Evolutionary conservation across 2,113 vertebrate species (phyloP), one percentile per base, ranked within the genome.

Genomic region (Colistium nudipinnis): DNA sequence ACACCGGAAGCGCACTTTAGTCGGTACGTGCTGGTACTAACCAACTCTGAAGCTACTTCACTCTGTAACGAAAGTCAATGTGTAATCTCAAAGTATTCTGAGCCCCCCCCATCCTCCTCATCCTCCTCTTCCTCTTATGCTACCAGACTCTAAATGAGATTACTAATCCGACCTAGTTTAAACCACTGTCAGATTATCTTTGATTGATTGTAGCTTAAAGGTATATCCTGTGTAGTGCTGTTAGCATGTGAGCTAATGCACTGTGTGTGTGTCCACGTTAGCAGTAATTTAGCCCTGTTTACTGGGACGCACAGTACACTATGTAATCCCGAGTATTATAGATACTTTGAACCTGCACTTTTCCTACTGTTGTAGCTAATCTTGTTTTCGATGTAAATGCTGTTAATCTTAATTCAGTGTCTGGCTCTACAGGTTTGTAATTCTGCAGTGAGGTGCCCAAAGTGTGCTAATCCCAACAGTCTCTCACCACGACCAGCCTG

Each of bases 21-120:
- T 31, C 74, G 82, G 85, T 87, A 87, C 28, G 82, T 82, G 7
- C 43, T 14, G 55, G 54, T 60, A 27, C 53, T 28, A 52, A 25
- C 30, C 41, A 70, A 24, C 43, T 38, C 0, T 10, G 6, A 45
- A 45, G 56, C 47, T 22, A 17, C 70, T 69, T 56, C 31, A 13
- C 19, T 22, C 41, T 38, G 17, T 11, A 16, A 22, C 5, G 10
- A 8, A 16, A 54, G 8, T 9, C 6, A 19, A 48, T 19, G 14
- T 25, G 17, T 20, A 4, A 6, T 27, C 25, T 36, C 33, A 19
- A 24, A 51, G 63, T 43, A n/a, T n/a, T n/a, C n/a, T n/a, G n/a
- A n/a, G n/a, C n/a, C n/a, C n/a, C n/a, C n/a, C n/a, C n/a, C n/a
- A n/a, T n/a, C n/a, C n/a, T n/a, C n/a, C n/a, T n/a, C n/a, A n/a